A percentile compares a stretch with the other conserved stretches of the same genome.
Conservation (phyloP, 2,113 vertebrate genomes). For the Typhlomys cinereus region DNA sequence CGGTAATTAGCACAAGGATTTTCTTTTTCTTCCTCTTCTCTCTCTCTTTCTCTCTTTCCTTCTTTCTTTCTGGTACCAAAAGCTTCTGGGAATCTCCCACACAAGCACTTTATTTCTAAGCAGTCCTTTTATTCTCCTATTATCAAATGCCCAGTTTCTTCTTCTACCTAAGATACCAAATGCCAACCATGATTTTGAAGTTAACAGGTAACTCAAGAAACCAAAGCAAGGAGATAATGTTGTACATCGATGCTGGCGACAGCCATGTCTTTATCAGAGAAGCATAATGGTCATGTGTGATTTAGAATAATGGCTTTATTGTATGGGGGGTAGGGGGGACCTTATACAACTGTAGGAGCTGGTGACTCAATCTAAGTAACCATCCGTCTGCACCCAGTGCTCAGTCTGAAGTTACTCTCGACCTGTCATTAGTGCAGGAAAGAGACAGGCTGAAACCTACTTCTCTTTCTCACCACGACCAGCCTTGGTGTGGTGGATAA, state of each 20-base stretch:
- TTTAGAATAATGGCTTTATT: conserved; percentile 8
- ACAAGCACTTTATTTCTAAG: neutral
- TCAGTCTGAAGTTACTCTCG: neutral
- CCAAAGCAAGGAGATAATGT: neutral
- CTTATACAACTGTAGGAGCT: neutral
- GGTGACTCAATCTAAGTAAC: neutral
- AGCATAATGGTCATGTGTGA: neutral
- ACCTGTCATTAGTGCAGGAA: neutral
- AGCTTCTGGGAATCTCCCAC: neutral
- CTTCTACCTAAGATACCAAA: neutral
- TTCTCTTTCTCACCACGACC: neutral
- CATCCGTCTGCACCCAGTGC: neutral
- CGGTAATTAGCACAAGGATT: neutral
- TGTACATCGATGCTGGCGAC: neutral
- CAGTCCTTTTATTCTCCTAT: neutral
- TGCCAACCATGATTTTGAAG: neutral
- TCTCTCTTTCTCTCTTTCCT: neutral
- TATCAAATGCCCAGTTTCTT: neutral
- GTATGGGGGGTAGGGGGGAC: neutral
- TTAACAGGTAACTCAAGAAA: neutral
- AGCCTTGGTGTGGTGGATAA: neutral
- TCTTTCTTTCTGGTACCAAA: too few species aligned
- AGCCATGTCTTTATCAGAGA: neutral
- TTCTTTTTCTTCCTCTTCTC: too few species aligned
- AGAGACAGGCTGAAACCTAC: neutral